Percentiles rank a stretch among this genome's conserved stretches.
phyloP scores from a whole-genome alignment of 1,140 invertebrate genomes.

The Nebria ingens region DNA sequence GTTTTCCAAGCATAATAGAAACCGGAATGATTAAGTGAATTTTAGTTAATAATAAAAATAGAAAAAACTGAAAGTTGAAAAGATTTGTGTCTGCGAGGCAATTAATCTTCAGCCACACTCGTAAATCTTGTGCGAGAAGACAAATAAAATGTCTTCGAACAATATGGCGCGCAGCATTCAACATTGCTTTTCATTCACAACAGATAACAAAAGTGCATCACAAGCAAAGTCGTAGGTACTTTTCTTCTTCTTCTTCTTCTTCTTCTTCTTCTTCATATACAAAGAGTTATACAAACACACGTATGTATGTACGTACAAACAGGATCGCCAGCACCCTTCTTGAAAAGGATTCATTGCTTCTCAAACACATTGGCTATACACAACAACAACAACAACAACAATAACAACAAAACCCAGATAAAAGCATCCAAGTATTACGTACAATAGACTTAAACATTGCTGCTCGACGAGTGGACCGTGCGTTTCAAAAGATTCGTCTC shows the following conservation, averaged over 20 bases:
- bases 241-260: too few relatives aligned
- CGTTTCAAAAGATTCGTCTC: not conserved
- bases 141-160: conserved; percentile 2
- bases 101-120: not conserved
- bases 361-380: too few relatives aligned
- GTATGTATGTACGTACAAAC: too few relatives aligned
- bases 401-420: not conserved
- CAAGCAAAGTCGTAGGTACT: too few relatives aligned
- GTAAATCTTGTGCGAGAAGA: not conserved
- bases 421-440: not conserved
- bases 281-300: not conserved
- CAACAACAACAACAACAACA: too few relatives aligned
- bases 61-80: too few relatives aligned
- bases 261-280: not conserved
- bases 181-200: not conserved
- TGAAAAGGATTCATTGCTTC: not conserved
- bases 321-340: not conserved
- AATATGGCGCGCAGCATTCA: not conserved
- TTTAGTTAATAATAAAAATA: too few relatives aligned
- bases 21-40: too few relatives aligned
- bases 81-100: not conserved
- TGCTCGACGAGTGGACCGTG: not conserved
- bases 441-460: conserved; percentile 4
- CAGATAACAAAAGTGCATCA: not conserved
- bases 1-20: too few relatives aligned